phyloP scores from a whole-genome alignment of 2,888 invertebrate species.

The Pseudeuparius sepicola region DNA sequence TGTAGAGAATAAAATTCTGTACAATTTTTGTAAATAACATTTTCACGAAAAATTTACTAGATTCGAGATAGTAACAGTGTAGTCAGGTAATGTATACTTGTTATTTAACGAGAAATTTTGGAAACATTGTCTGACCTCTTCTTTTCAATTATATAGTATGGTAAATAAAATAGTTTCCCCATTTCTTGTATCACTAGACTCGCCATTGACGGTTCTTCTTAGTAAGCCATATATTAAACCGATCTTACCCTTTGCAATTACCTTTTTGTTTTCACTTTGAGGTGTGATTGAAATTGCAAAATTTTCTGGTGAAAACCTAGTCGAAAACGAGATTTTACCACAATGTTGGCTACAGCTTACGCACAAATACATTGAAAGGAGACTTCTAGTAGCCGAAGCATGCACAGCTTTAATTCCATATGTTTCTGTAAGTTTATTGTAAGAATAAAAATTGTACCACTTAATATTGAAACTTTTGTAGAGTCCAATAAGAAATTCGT shows the following conservation, averaged over 20 bases:
- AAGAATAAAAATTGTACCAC: too few relatives aligned
- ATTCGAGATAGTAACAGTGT: too few relatives aligned
- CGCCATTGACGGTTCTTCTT: too few relatives aligned
- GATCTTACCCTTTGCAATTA: not conserved
- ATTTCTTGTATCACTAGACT: not conserved
- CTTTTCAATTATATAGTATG: too few relatives aligned
- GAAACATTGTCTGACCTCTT: too few relatives aligned
- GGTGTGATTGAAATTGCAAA: slow-evolving; percentile 42
- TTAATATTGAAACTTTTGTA: slow-evolving; percentile 29
- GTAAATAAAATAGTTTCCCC: too few relatives aligned
- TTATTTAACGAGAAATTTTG: too few relatives aligned
- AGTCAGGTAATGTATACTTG: too few relatives aligned
- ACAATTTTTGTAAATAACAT: too few relatives aligned
- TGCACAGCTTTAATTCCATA: slow-evolving; percentile 56
- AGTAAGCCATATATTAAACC: not conserved
- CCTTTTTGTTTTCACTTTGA: slow-evolving; percentile 22
- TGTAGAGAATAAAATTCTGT: too few relatives aligned
- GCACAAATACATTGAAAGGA: slow-evolving; percentile 55
- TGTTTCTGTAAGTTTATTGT: slow-evolving; percentile 51
- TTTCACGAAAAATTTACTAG: too few relatives aligned
- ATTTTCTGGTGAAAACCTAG: slow-evolving; percentile 41
- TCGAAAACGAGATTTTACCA: slow-evolving; percentile 58
- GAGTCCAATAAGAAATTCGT: slow-evolving; percentile 52
- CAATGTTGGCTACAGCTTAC: slow-evolving; percentile 65
- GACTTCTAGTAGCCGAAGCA: slow-evolving; percentile 57